Evolutionary conservation across 2,113 vertebrate genomes (phyloP).

Genomic region (Callipepla squamata): DNA sequence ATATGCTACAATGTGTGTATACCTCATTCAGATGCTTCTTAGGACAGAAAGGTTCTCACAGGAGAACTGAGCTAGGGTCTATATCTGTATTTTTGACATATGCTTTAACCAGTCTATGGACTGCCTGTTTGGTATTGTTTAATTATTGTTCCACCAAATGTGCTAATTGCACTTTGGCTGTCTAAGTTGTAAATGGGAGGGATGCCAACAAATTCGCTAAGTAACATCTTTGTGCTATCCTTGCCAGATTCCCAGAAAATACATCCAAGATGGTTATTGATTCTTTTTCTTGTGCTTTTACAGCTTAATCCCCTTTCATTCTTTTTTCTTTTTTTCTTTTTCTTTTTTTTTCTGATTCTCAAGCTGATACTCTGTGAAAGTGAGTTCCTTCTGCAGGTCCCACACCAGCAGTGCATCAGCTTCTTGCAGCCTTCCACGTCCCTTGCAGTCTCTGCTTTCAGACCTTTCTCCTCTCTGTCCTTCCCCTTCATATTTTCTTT

Average conservation of each 20-base stretch:
- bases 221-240: conserved; percentile 67
- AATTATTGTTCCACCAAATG: conserved; percentile 70
- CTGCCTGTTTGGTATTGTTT: conserved; percentile 64
- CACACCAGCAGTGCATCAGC: not conserved
- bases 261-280: conserved; percentile 75
- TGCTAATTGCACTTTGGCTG: conserved; percentile 73
- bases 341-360: conserved; percentile 15
- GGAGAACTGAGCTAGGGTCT: not conserved
- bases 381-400: conserved; percentile 17
- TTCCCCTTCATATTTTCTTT: not conserved
- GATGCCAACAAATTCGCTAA: conserved; percentile 68
- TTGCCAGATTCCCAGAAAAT: conserved; percentile 74
- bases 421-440: not conserved
- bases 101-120: conserved; percentile 43
- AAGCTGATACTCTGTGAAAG: conserved; percentile 54
- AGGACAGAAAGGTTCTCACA: not conserved
- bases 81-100: not conserved
- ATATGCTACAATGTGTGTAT: not conserved
- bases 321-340: not conserved
- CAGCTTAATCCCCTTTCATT: conserved; percentile 37
- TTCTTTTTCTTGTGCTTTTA: conserved; percentile 74
- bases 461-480: conserved; percentile 12
- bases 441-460: not conserved
- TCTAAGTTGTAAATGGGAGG: conserved; percentile 68
- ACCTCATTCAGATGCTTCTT: not conserved